These are phyloP conservation scores for Nemapogon koenigi DNA, from an alignment of 2,888 invertebrate genomes.

Conservation along the genomic window DNA sequence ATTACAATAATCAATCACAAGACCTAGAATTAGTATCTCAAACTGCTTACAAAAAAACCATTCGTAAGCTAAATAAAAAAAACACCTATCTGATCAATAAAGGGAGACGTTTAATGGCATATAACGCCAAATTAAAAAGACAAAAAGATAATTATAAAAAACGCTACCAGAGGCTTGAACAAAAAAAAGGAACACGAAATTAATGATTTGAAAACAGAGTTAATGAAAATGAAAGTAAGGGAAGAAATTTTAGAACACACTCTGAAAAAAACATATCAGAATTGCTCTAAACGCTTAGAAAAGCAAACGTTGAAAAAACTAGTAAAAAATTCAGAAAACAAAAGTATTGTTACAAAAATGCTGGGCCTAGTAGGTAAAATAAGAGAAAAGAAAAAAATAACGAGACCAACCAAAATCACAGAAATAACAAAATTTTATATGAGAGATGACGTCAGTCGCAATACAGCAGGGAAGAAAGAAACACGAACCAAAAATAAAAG, in stretches of 20 bases:
- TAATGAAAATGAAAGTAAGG: conserved; percentile 7
- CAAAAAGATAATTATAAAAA: neutral
- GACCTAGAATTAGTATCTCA: neutral
- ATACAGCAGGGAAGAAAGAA: neutral
- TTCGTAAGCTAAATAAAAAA: neutral
- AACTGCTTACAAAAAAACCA: neutral
- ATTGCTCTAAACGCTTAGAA: conserved; percentile 2
- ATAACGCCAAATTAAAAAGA: neutral
- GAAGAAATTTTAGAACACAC: conserved; percentile 6
- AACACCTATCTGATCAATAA: neutral
- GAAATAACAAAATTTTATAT: conserved; percentile 2
- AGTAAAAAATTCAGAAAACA: conserved; percentile 11
- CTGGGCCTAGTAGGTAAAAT: conserved; percentile 9
- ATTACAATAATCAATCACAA: neutral
- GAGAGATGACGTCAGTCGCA: neutral
- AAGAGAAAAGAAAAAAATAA: conserved; percentile 10
- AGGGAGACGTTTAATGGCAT: neutral
- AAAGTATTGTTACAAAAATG: conserved; percentile 10
- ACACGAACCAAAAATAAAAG: neutral
- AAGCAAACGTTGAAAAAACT: conserved; percentile 6
- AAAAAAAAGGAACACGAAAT: neutral
- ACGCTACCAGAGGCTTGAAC: neutral
- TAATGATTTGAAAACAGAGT: conserved; percentile 2
- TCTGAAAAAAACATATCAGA: conserved; percentile 6
- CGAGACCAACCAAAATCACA: neutral